These are phyloP conservation scores for Mus spicilegus DNA, from an alignment of 2,113 vertebrate species.

Conservation along the genomic window DNA sequence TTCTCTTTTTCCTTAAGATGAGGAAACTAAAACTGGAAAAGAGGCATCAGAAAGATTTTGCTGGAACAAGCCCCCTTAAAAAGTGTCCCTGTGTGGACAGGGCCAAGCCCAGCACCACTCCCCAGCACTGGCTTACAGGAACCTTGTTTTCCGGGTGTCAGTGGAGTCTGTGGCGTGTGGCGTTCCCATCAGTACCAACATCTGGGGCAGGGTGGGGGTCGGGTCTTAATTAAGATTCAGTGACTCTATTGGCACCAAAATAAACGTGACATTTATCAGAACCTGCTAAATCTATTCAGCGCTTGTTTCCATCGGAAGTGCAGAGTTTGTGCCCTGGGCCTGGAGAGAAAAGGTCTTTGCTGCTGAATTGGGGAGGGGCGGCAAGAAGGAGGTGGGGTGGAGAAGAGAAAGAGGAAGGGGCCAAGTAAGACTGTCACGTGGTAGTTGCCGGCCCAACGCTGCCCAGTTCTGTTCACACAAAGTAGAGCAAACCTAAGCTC, in stretches of 20 bases:
- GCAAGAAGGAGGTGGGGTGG: neutral
- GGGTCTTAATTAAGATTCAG: conserved; percentile 80
- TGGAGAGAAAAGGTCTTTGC: conserved; percentile 77
- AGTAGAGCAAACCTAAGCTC: neutral
- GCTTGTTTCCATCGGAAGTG: conserved; percentile 78
- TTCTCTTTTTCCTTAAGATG: conserved; percentile 12
- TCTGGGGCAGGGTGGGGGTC: conserved; percentile 72
- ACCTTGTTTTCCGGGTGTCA: conserved; percentile 20
- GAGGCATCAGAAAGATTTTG: neutral
- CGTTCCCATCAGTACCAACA: conserved; percentile 66
- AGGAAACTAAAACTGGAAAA: conserved; percentile 53
- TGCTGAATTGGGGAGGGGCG: conserved; percentile 40
- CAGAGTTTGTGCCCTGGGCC: conserved; percentile 72
- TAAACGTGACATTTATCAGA: conserved; percentile 59
- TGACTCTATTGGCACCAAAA: conserved; percentile 82
- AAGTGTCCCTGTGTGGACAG: neutral
- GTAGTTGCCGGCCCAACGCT: neutral
- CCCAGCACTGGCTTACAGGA: neutral
- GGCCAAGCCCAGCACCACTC: neutral
- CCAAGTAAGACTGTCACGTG: neutral
- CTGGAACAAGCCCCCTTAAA: neutral
- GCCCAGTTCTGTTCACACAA: neutral
- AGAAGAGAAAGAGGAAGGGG: neutral
- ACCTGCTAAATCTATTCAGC: conserved; percentile 76
- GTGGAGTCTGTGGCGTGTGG: neutral